Base-by-base conservation (phyloP, 1,140 invertebrate genomes). In the Drosophila bocqueti region DNA sequence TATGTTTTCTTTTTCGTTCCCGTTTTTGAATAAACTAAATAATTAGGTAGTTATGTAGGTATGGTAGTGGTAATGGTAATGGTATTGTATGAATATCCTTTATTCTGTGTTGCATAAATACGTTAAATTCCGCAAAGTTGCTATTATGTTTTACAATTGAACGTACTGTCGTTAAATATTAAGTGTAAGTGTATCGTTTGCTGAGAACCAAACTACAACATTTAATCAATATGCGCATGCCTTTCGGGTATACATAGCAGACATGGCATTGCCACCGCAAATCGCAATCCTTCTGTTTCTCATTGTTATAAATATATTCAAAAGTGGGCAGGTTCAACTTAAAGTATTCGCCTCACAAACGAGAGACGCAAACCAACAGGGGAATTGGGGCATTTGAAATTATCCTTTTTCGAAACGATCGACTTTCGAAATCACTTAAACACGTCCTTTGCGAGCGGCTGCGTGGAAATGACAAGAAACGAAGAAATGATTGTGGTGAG, bases 371-470 rank as follows among this genome's bases (percentile, higher is more conserved):
- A 87, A 83, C 66, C 67, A 81, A 79, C 69, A 47, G 57, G 58
- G 68, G 78, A 62, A 24, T 54, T 54, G 52, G 52, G 50, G 21
- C 42, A 55, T 71, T 79, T 59, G 29, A 89, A 86, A 75, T 76
- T 36, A 78, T 81, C 50, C 36, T 62, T 71, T 75, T 59, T 24
- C 45, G 26, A 89, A 86, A 71, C 68, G 42, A 78, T 81, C 47
- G 31, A 47, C 57, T 63, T 66, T 63, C 36, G 59, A 67, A 67
- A 72, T 82, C 57, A 83, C 50, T 92, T 92, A 92, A 71, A 89
- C 91, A 18, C 91, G 91, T 91, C 84, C 91, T 79, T 92, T 92
- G 66, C 91, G 91, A 60, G 85, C 80, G 72, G 80, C 91, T 92
- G 72, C 36, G 73, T 62, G n/a, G 38, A 3, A 81, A 72, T 36